Conservation (phyloP, 2,113 vertebrate species). For the Podarcis raffonei region DNA sequence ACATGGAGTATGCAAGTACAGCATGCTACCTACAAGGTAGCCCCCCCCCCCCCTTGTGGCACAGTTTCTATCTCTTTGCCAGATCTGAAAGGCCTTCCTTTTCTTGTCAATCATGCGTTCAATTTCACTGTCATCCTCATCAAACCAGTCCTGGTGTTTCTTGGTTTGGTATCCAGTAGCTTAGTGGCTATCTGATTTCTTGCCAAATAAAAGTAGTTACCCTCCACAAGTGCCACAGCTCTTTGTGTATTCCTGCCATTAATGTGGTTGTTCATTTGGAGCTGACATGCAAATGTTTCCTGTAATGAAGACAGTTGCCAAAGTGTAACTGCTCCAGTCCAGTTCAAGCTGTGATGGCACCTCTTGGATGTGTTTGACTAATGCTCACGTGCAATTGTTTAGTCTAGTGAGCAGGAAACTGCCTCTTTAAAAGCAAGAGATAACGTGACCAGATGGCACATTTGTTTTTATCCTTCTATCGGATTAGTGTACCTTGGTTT, state of each 20-base stretch:
- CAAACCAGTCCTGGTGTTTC: no score
- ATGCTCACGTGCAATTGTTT: not conserved
- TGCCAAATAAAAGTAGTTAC: not conserved
- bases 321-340: not conserved
- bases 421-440: slow-evolving; percentile 59
- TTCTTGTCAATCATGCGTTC: no score
- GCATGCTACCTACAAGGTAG: no score
- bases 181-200: not conserved
- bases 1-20: not conserved
- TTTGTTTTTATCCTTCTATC: slow-evolving; percentile 73
- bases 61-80: no score
- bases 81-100: no score
- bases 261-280: not conserved
- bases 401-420: slow-evolving; percentile 14
- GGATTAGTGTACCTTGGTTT: slow-evolving; percentile 72
- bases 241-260: not conserved
- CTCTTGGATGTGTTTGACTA: not conserved
- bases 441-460: slow-evolving; percentile 69
- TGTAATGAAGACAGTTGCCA: not conserved
- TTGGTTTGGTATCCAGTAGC: no score
- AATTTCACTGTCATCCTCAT: no score
- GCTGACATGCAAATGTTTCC: not conserved
- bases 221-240: not conserved
- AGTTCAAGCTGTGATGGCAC: not conserved
- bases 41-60: no score